Evolutionary conservation across 2,888 invertebrate species (phyloP), one percentile per base, ranked within the genome.

Genomic region (Dolichopus griseipennis): DNA sequence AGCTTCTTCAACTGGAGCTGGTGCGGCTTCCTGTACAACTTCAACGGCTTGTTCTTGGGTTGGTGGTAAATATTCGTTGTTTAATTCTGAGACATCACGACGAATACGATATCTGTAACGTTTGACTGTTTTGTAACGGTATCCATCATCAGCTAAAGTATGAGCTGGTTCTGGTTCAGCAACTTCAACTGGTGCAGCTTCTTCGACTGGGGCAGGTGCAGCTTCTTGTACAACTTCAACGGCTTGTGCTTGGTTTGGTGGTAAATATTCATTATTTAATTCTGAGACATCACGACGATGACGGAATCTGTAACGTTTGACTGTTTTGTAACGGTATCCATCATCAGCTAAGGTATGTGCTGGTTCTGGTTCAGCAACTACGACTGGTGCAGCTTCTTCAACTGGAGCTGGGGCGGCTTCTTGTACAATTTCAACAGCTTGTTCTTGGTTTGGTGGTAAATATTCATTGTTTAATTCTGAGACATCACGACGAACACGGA

Each of bases 271-370:
- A 18, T 64, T 64, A 7, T 21, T 41, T 3, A 76, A 67, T 69
- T 77, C 75, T 0, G 75, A 73, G 0, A 77, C 76, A 72, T 77
- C 77, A 61, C 77, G 75, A 66, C 77, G 77, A 69, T 73, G 71
- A 65, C 78, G 77, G 71, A 72, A 66, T 70, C 72, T 70, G 41
- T 67, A 67, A 21, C 72, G 74, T 10, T 75, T 73, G 0, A 76
- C 73, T 0, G 75, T 74, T 64, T 74, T 76, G 68, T 76, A 76
- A 37, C 73, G 70, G 68, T 76, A 76, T 8, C 75, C 76, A 69
- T 75, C 74, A 0, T 72, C 72, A 63, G 70, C 73, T 2, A 76
- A 72, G 6, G 71, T 71, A 15, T 67, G 69, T 9, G 70, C 68
- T 12, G 69, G 70, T 37, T 71, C 71, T 22, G 18, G 27, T 62